Conservation (phyloP, 2,888 invertebrate species). For the Elysia crispata region DNA sequence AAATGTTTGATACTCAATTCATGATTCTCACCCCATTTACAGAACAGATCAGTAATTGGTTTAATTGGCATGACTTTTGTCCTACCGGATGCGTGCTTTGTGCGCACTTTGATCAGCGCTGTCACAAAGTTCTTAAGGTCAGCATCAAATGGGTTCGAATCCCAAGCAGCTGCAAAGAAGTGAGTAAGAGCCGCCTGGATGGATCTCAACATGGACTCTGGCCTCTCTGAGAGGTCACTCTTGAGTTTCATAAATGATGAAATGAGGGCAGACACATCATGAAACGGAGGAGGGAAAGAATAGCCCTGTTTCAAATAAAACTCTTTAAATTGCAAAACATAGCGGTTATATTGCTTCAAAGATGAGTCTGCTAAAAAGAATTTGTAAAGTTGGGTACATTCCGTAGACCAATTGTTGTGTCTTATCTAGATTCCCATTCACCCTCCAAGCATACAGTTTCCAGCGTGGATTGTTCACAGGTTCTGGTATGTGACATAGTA, state of each 20-base stretch:
- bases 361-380: background rate
- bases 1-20: background rate
- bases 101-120: constrained; percentile 16
- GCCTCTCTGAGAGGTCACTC: background rate
- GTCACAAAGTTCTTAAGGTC: background rate
- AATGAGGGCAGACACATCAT: background rate
- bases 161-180: background rate
- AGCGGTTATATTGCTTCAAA: background rate
- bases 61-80: constrained; percentile 16
- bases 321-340: background rate
- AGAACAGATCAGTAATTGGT: background rate
- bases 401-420: no score
- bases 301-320: background rate
- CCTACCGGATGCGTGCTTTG: background rate
- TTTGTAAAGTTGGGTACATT: background rate
- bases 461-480: no score
- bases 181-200: constrained; percentile 1
- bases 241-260: background rate
- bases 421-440: no score
- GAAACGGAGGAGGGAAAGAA: background rate
- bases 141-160: no score
- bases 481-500: no score
- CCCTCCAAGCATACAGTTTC: no score
- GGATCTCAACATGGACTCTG: constrained; percentile 10
- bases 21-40: constrained; percentile 9